phyloP scores from a whole-genome alignment of 2,888 invertebrate species.

The Xanthia togata region DNA sequence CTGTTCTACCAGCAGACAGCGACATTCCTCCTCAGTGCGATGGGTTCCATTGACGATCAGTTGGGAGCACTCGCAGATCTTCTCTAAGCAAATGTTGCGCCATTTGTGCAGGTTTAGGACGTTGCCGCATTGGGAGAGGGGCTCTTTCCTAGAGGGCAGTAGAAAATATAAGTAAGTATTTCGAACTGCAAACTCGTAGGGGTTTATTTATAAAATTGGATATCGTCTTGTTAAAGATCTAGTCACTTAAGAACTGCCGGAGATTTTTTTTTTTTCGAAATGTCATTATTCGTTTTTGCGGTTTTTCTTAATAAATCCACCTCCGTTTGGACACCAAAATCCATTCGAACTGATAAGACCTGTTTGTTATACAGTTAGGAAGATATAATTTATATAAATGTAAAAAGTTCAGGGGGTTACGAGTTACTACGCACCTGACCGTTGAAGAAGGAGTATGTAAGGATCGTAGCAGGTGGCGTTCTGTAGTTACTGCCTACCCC shows the following conservation, averaged over 20 bases:
- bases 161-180: background rate
- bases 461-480: no score
- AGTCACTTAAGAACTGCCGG: background rate
- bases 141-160: slow-evolving; percentile 87
- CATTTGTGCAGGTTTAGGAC: slow-evolving; percentile 93
- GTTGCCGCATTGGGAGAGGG: slow-evolving; percentile 92
- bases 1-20: slow-evolving; percentile 92
- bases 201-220: background rate
- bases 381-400: no score
- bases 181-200: background rate
- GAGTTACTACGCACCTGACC: no score
- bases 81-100: slow-evolving; percentile 93
- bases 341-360: no score
- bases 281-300: no score
- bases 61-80: slow-evolving; percentile 93
- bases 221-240: background rate
- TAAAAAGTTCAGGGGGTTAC: no score
- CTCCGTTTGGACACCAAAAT: no score
- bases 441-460: no score
- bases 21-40: slow-evolving; percentile 87
- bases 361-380: no score
- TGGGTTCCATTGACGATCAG: slow-evolving; percentile 84
- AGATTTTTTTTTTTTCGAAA: no score
- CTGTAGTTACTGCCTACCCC: no score
- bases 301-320: no score